Base-by-base conservation (phyloP, 2,888 invertebrate species). In the Drosophila mercatorum region DNA sequence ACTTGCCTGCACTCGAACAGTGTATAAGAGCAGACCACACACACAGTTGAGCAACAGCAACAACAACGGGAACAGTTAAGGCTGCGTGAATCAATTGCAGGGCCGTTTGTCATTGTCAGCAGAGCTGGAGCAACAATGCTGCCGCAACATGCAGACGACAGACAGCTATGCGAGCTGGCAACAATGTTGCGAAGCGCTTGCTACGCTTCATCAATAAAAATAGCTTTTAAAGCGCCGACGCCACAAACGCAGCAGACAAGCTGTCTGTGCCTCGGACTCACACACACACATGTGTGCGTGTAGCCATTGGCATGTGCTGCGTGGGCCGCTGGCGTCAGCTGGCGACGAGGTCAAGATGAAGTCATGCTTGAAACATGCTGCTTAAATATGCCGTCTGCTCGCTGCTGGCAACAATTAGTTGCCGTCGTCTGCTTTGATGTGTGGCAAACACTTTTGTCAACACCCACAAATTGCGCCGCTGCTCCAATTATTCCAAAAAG, bases 191-290 rank as follows among this genome's bases (percentile, higher is more conserved):
- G 40, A 31, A 51, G 57, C 58, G 34, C 44, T 40, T 43, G 71
- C 75, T 87, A 75, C 71, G 84, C 76, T 76, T 84, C 89, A 89
- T 84, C 89, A 87, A 87, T 84, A 84, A 89, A 87, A 84, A 84
- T 83, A 76, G 71, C 82, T 77, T 83, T 72, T 68, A 83, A 83
- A 74, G 87, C 83, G 89, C 83, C 89, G 80, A 72, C 83, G 83
- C 75, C 72, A 57, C 67, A 59, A 49, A 41, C 68, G 57, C 53
- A 56, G 70, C 88, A 84, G 89, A 84, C 84, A 89, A 74, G 74
- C 82, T 84, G 84, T 84, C 84, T 84, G 89, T 67, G 58, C 65
- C 55, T 28, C 28, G 0, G 28, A 28, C 17, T 17, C 17, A 17
- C 17, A 17, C 17, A 17, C 17, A 17, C 17, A 17, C 17, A 17